phyloP scores from a whole-genome alignment of 2,113 vertebrate genomes.

The Brienomyrus longianalis region DNA sequence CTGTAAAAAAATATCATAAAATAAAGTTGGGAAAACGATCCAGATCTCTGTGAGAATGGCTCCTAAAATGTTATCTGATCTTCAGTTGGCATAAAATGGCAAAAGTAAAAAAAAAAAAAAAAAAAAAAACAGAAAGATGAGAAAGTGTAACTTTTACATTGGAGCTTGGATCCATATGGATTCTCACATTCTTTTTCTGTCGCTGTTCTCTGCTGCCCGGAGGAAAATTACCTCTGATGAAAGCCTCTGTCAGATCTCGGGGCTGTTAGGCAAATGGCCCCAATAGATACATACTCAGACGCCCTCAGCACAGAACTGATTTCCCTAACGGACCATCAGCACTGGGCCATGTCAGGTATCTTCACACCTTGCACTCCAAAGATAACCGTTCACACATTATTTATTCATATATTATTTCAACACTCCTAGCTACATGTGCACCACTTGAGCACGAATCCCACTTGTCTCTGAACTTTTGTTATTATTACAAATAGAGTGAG shows the following conservation, averaged over 20 bases:
- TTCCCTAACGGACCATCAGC: constrained; percentile 43
- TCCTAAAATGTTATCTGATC: not conserved
- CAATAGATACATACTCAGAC: constrained; percentile 29
- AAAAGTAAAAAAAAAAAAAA: not conserved
- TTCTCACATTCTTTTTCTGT: not conserved
- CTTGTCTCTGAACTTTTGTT: not conserved
- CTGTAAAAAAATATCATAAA: not conserved
- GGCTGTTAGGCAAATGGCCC: constrained; percentile 53
- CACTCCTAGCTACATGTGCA: not conserved
- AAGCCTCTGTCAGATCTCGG: constrained; percentile 23
- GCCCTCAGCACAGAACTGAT: constrained; percentile 35
- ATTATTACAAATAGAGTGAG: not conserved
- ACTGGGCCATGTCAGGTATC: not conserved
- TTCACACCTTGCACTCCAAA: not conserved
- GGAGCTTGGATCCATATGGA: not conserved
- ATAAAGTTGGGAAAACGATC: not conserved
- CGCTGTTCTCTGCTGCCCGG: constrained; percentile 6
- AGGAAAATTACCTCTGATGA: constrained; percentile 26
- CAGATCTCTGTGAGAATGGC: not conserved
- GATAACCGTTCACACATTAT: not conserved
- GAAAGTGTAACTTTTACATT: not conserved
- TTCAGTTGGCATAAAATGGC: not conserved
- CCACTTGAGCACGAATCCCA: not conserved
- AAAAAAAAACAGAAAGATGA: not conserved
- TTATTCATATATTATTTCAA: not conserved